These are phyloP conservation scores for Cynaeus angustus DNA, from an alignment of 2,888 invertebrate genomes.

Conservation along the genomic window DNA sequence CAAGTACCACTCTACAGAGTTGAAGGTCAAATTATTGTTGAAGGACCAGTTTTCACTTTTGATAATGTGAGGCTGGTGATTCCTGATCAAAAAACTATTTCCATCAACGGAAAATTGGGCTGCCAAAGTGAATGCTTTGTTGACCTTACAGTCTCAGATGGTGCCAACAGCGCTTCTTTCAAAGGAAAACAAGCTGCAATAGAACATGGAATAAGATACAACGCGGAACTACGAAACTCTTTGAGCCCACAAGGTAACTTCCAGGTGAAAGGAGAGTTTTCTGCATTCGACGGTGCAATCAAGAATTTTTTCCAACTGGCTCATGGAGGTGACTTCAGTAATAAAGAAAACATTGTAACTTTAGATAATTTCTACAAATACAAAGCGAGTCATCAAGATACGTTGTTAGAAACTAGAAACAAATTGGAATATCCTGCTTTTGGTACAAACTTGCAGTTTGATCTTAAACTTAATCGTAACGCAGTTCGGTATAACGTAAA, in stretches of 20 bases:
- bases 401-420: conserved; percentile 74
- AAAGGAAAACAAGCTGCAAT: conserved; percentile 67
- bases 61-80: conserved; percentile 74
- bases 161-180: conserved; percentile 71
- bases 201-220: conserved; percentile 71
- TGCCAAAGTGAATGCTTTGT: conserved; percentile 69
- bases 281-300: conserved; percentile 52
- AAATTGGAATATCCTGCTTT: conserved; percentile 73
- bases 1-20: conserved; percentile 71
- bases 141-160: conserved; percentile 74
- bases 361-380: conserved; percentile 62
- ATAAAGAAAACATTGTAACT: conserved; percentile 74
- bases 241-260: conserved; percentile 78
- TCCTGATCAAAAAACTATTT: conserved; percentile 70
- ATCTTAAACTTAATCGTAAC: conserved; percentile 76
- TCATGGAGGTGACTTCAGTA: conserved; percentile 78
- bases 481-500: conserved; percentile 75
- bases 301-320: conserved; percentile 70
- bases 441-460: conserved; percentile 73
- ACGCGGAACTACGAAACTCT: conserved; percentile 74
- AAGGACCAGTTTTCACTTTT: conserved; percentile 74
- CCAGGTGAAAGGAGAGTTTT: conserved; percentile 75
- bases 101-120: conserved; percentile 74
- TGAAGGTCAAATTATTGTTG: conserved; percentile 73
- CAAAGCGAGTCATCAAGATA: conserved; percentile 67